A percentile compares a stretch with the other conserved stretches of the same genome.
Conservation (phyloP, 2,888 invertebrate genomes). For the Nomada ruficornis region DNA sequence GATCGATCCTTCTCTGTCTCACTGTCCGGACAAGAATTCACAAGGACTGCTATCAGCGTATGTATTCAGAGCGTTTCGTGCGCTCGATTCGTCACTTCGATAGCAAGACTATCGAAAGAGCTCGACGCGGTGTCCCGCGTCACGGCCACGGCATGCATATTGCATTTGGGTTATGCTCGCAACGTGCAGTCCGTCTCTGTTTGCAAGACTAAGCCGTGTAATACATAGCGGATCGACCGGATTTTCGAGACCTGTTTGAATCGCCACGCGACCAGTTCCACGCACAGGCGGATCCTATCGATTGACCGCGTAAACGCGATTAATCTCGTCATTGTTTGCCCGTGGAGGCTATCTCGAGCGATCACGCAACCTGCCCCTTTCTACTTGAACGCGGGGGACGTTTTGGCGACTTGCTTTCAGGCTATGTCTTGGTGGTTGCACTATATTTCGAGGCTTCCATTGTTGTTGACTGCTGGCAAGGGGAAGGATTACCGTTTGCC, state of each 20-base stretch:
- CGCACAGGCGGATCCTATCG: conserved; percentile 56
- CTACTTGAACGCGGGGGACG: neutral
- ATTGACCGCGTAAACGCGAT: conserved; percentile 45
- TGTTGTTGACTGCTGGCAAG: too few relatives aligned
- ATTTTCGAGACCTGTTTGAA: conserved; percentile 74
- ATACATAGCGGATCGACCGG: conserved; percentile 69
- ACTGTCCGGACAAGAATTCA: too few relatives aligned
- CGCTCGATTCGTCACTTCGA: conserved; percentile 35
- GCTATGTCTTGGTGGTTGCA: neutral
- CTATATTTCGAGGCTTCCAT: neutral
- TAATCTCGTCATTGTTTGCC: conserved; percentile 44
- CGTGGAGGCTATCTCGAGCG: conserved; percentile 1
- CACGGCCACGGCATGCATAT: conserved; percentile 69
- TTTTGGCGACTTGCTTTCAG: neutral
- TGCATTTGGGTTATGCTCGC: conserved; percentile 69
- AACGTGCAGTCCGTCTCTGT: conserved; percentile 50
- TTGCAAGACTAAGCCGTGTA: conserved; percentile 60
- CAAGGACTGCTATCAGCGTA: too few relatives aligned
- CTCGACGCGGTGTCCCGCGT: conserved; percentile 37
- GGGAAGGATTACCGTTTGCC: too few relatives aligned
- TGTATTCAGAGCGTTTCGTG: too few relatives aligned
- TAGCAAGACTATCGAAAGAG: conserved; percentile 46
- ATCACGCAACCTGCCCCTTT: neutral
- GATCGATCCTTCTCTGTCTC: too few relatives aligned
- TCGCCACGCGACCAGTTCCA: conserved; percentile 48